A percentile compares a stretch with the other conserved stretches of the same genome.
These are phyloP conservation scores for Poecilobothrus nobilitatus DNA, from an alignment of 2,888 invertebrate species.

Conservation along the genomic window DNA sequence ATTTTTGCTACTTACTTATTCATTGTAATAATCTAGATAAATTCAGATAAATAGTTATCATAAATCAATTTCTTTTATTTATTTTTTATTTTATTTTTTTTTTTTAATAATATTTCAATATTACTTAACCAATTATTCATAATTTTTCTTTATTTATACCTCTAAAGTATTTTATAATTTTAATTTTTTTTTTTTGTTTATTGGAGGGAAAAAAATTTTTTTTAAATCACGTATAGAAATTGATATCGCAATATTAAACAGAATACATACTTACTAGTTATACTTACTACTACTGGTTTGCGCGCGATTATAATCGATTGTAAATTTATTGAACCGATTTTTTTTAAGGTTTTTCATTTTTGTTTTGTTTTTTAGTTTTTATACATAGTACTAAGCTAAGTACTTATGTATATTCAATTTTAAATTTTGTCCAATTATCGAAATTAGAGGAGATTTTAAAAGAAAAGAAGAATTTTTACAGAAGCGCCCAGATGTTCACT, in stretches of 20 bases:
- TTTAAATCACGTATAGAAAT: background rate
- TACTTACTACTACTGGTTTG: background rate
- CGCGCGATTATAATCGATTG: background rate
- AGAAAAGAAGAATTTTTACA: background rate
- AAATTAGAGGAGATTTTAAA: background rate
- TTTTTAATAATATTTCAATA: background rate
- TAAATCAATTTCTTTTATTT: constrained; percentile 1
- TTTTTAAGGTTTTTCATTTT: background rate
- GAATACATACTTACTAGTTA: too few relatives aligned
- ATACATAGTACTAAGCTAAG: too few relatives aligned
- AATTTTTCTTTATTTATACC: background rate
- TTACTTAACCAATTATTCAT: constrained; percentile 2
- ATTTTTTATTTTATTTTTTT: too few relatives aligned
- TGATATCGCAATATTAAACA: background rate
- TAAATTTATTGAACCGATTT: background rate
- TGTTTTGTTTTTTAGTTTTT: too few relatives aligned
- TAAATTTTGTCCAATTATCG: background rate
- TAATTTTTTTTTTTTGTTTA: background rate
- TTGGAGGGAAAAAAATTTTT: background rate
- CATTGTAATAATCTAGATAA: background rate
- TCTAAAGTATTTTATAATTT: background rate
- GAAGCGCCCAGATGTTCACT: background rate
- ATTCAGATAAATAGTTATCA: background rate
- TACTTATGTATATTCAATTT: background rate
- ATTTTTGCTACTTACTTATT: too few relatives aligned